Evolutionary conservation across 2,113 vertebrate species (phyloP), one percentile per base, ranked within the genome.

Genomic region (Otocyon megalotis): DNA sequence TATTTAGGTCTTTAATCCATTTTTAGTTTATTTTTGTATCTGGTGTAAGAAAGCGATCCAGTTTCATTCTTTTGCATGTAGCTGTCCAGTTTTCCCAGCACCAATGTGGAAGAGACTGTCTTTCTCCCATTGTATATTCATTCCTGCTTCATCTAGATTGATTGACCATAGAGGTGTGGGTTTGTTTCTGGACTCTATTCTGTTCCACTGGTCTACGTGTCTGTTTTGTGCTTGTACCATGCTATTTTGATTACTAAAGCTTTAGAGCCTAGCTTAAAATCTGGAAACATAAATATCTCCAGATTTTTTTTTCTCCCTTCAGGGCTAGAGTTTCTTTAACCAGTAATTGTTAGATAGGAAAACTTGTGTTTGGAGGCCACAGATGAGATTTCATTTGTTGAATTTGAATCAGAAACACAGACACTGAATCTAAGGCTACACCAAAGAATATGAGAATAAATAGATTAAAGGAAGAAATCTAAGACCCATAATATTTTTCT

Each of bases 371-470:
- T 88, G 84, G 71, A 88, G 53, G 81, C 37, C 56, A 80, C 37
- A 63, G 82, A 60, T 37, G 32, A 86, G 80, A 94, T 43, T 92
- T 88, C 35, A 69, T 37, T 53, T 65, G 63, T 15, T 56, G 37
- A 90, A 16, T 35, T 8, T 90, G 53, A 96, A 65, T 94, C 69
- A 96, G 80, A 89, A 9, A 77, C 19, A 53, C 35, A 80, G 20
- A 82, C 16, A 24, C 12, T 62, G 67, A 82, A 79, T 35, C 43
- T 69, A 83, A 96, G 62, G 32, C 79, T 76, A 63, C 63, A 56
- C n/a, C 60, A 35, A 72, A 96, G 65, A 67, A 53, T 37, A 79
- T 37, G 56, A 95, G 48, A 92, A 81, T 60, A 94, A 60, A 62
- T 19, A 65, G 43, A 87, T 24, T 82, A 63, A 65, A 89, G 53